Percentiles rank a stretch among this genome's conserved stretches.
Conservation (phyloP, 2,797 vertebrate genomes). For the Clarias pachynema region DNA sequence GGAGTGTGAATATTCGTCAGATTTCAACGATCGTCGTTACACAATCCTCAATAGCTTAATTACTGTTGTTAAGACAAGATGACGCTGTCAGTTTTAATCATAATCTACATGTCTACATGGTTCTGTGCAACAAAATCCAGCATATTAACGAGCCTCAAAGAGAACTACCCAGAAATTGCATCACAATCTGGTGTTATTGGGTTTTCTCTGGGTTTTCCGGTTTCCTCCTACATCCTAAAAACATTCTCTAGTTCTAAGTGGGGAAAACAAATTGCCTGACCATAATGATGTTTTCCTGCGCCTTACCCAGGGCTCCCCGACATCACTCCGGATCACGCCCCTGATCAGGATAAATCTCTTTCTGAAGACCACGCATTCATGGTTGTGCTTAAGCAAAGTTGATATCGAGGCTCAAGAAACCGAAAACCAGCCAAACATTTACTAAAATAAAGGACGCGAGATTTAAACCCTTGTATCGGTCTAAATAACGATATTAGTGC, state of each 20-base stretch:
- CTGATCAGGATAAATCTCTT: neutral
- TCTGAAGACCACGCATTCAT: neutral
- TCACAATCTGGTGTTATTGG: neutral
- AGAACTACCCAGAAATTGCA: neutral
- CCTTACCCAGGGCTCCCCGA: neutral
- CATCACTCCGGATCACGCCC: neutral
- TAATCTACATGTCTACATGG: conserved; percentile 18
- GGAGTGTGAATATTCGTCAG: neutral
- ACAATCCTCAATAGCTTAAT: conserved; percentile 6
- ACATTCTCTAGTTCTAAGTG: neutral
- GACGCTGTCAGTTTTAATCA: conserved; percentile 5
- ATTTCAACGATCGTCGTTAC: neutral
- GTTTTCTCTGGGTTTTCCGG: neutral
- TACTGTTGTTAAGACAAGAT: neutral
- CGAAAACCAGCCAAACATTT: neutral
- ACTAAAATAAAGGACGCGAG: neutral
- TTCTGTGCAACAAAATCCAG: conserved; percentile 32
- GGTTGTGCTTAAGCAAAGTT: neutral
- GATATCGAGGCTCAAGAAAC: neutral
- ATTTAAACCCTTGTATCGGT: neutral
- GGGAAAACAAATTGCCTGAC: neutral
- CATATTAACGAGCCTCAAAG: conserved; percentile 2
- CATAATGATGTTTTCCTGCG: neutral
- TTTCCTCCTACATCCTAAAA: neutral
- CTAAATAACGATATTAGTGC: neutral